These are phyloP conservation scores for Eretmochelys imbricata DNA, from an alignment of 2,113 vertebrate species.

Conservation along the genomic window DNA sequence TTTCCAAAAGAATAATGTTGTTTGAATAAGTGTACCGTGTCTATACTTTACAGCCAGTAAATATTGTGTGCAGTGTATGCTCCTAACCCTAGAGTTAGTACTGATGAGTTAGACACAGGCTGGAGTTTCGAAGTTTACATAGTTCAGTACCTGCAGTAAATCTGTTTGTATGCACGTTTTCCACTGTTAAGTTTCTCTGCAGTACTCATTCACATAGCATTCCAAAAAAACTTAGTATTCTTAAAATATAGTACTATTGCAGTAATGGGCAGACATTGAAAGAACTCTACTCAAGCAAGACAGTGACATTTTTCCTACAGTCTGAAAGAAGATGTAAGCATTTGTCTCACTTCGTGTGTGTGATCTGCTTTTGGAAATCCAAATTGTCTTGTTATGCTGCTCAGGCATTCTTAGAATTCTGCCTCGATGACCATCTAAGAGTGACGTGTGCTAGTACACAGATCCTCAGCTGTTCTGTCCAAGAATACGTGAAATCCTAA, in stretches of 20 bases:
- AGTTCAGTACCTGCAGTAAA: neutral
- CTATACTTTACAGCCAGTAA: neutral
- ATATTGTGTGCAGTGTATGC: neutral
- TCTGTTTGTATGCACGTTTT: neutral
- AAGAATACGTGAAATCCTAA: neutral
- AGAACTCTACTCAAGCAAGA: slow-evolving; percentile 11
- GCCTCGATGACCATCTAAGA: neutral
- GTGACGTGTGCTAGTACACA: neutral
- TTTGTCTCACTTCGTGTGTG: neutral
- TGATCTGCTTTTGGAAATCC: neutral
- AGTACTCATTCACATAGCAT: fast-evolving
- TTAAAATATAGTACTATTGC: neutral
- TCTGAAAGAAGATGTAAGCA: neutral
- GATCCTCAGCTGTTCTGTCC: neutral
- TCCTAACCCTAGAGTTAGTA: neutral
- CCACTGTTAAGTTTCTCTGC: neutral
- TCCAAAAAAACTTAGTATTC: neutral
- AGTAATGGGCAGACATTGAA: neutral
- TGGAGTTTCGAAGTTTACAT: neutral
- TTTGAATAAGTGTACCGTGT: neutral
- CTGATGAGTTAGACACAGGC: neutral
- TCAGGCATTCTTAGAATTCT: neutral
- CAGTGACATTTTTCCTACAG: neutral
- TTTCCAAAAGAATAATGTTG: neutral
- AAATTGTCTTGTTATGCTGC: neutral